Evolutionary conservation across 2,797 vertebrate genomes (phyloP), one percentile per base, ranked within the genome.

Genomic region (Chaetophractus vellerosus): DNA sequence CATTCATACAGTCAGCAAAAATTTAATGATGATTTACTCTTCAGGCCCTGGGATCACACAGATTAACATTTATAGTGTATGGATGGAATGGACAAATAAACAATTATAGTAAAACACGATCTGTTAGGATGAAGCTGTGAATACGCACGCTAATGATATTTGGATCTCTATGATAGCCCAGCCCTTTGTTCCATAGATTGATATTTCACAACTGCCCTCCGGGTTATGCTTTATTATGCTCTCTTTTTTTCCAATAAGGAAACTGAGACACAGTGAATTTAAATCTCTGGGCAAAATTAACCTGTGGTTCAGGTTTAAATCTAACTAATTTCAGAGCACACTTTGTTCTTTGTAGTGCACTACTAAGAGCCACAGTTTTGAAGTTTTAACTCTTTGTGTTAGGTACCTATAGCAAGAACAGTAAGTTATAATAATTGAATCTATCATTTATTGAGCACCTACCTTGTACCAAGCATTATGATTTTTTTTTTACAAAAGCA

Each of bases 141-240:
- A 69, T 63, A 69, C 63, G 28, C 14, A 11, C 92, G n/a, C 16
- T 36, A 19, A 72, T 12, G 19, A 31, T 90, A 95, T 61, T 52
- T 16, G 31, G 31, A 38, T 64, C 19, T 5, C 21, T 63, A 26
- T 64, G n/a, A 59, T n/a, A 7, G 76, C 71, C 26, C 5, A 94
- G 41, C 5, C 21, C 12, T 92, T 26, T 81, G 55, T 3, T 82
- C 26, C 21, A 61, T n/a, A 24, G 41, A 71, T 50, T 71, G 52
- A 59, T 68, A 81, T 95, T 74, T 91, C 5, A 85, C 16, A 88
- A 41, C 24, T 88, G 33, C 12, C 33, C 8, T 41, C 6, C 33
- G 36, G 82, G 3, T 92, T 92, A 76, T 90, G 38, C 16, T 75
- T 94, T 80, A 63, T 61, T 85, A 86, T 69, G n/a, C n/a, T 38